Evolutionary conservation across 1,140 invertebrate genomes (phyloP).

Genomic region (Planococcus citri): DNA sequence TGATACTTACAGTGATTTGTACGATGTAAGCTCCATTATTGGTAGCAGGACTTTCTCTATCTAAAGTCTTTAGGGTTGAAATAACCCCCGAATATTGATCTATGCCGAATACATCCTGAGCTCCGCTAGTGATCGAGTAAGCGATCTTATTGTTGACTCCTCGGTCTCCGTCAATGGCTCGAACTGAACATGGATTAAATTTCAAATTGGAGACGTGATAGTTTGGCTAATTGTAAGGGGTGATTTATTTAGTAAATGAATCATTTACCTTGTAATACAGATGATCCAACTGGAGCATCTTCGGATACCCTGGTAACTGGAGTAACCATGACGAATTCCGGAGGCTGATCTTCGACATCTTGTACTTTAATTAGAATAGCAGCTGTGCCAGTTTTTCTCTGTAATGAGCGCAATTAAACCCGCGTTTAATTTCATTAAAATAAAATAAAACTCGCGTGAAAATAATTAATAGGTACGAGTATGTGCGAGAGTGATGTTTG

Average conservation of each 20-base stretch:
- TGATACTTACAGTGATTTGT: slow-evolving; percentile 52
- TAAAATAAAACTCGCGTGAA: background rate
- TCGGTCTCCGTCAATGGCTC: slow-evolving; percentile 80
- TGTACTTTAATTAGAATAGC: slow-evolving; percentile 73
- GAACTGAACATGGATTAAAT: slow-evolving; percentile 42
- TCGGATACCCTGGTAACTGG: slow-evolving; percentile 77
- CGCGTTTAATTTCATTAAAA: no score
- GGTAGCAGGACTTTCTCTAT: slow-evolving; percentile 65
- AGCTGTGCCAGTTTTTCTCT: slow-evolving; percentile 70
- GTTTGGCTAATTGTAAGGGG: no score
- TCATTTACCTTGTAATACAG: slow-evolving; percentile 57
- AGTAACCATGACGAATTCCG: slow-evolving; percentile 74
- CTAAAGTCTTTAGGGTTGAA: slow-evolving; percentile 58
- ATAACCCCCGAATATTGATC: slow-evolving; percentile 66
- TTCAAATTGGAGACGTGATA: background rate
- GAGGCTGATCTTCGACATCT: slow-evolving; percentile 81
- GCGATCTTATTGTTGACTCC: slow-evolving; percentile 78
- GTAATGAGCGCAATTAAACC: no score
- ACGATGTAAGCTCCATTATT: slow-evolving; percentile 76
- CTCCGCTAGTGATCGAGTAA: slow-evolving; percentile 65
- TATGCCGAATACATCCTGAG: slow-evolving; percentile 56
- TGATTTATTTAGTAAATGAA: background rate
- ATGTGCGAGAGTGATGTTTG: background rate
- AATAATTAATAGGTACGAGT: no score
- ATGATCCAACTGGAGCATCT: slow-evolving; percentile 64